Conservation (phyloP, 1,140 invertebrate species). For the Paraescarpia echinospica region DNA sequence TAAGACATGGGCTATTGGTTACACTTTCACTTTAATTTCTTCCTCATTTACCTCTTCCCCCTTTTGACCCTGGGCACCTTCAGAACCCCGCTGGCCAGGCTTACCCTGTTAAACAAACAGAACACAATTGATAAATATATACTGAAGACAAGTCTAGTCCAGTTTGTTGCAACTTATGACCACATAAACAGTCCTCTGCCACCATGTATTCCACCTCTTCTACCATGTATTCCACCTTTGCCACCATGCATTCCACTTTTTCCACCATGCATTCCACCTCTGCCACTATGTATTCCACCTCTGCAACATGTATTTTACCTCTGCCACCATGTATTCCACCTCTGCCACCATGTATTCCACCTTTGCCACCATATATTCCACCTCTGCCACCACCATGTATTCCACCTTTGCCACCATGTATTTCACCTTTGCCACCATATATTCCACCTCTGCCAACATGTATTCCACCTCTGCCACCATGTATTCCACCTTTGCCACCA, state of each 20-base stretch:
- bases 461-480: too few relatives aligned
- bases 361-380: neutral
- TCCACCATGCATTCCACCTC: neutral
- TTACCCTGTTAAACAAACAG: slow-evolving; percentile 24
- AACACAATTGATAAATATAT: neutral
- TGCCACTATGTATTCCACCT: neutral
- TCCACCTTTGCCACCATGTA: neutral
- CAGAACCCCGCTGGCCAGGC: slow-evolving; percentile 29
- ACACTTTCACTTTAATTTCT: slow-evolving; percentile 26
- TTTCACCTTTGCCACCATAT: neutral
- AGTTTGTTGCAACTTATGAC: neutral
- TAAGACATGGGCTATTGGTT: neutral
- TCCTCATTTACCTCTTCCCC: slow-evolving; percentile 30
- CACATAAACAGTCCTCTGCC: neutral
- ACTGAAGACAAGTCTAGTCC: neutral
- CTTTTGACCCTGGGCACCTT: slow-evolving; percentile 21
- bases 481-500: too few relatives aligned
- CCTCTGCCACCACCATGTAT: neutral
- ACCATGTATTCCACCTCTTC: neutral
- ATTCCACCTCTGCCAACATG: neutral
- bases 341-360: neutral
- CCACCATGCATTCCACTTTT: neutral
- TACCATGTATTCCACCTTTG: neutral
- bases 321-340: neutral
- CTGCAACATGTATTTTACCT: neutral